A percentile compares a stretch with the other conserved stretches of the same genome.
These are phyloP conservation scores for Sebastes variabilis DNA, from an alignment of 2,797 vertebrate genomes.

Conservation along the genomic window DNA sequence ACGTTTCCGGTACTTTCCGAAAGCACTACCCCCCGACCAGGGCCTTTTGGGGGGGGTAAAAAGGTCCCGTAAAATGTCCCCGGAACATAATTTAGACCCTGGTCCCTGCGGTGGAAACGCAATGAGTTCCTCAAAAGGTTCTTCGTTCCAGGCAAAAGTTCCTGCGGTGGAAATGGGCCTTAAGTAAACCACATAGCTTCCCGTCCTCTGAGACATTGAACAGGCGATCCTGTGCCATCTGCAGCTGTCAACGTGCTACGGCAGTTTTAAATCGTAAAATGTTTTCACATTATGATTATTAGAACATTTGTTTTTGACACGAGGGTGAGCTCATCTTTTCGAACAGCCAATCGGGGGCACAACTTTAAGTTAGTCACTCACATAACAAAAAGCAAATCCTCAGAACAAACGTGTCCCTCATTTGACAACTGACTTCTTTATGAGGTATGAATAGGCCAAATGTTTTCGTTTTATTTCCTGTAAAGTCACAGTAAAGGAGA, in stretches of 20 bases:
- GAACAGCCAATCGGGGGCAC: background rate
- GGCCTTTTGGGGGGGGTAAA: no score
- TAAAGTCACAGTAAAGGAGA: slow-evolving; percentile 4
- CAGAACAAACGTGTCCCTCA: background rate
- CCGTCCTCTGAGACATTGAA: background rate
- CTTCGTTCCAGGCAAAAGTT: no score
- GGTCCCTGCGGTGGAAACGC: no score
- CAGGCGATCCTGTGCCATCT: background rate
- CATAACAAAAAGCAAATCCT: background rate
- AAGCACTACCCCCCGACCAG: no score
- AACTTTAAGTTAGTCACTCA: background rate
- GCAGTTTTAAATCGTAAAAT: background rate
- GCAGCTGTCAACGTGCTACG: background rate
- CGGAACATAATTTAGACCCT: no score
- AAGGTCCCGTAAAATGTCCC: no score
- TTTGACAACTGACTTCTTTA: slow-evolving; percentile 11
- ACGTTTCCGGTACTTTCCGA: no score
- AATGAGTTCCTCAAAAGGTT: no score
- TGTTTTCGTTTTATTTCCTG: background rate
- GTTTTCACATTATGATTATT: background rate
- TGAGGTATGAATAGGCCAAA: slow-evolving; percentile 16
- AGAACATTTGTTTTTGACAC: background rate
- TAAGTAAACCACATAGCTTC: background rate
- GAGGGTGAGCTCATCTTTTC: background rate
- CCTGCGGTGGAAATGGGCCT: no score